Evolutionary conservation across 1,140 invertebrate species (phyloP).

Genomic region (Apolygus lucorum): DNA sequence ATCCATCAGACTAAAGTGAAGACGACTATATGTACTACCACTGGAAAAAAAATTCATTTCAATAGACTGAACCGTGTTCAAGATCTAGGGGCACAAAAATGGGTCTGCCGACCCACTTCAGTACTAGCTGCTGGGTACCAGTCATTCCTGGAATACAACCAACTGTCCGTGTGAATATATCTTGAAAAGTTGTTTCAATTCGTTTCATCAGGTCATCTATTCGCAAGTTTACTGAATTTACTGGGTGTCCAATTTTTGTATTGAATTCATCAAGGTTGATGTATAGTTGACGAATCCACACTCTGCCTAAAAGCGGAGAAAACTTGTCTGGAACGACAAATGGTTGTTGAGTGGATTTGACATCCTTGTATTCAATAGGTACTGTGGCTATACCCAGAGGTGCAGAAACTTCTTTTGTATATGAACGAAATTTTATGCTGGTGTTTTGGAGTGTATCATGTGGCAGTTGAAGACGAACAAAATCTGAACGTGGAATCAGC

Average conservation of each 20-base stretch:
- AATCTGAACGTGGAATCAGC: neutral
- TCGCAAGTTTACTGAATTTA: neutral
- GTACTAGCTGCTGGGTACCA: too few species aligned
- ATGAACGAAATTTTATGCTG: neutral
- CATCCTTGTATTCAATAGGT: neutral
- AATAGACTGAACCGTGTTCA: too few species aligned
- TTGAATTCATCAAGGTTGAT: neutral
- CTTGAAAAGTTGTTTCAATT: neutral
- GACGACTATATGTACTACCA: too few species aligned
- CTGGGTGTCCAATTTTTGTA: neutral
- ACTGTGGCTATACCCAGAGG: neutral
- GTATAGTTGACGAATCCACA: neutral
- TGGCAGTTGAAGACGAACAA: neutral
- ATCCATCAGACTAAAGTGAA: too few species aligned
- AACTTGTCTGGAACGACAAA: neutral
- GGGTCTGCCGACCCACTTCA: too few species aligned
- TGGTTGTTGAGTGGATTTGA: neutral
- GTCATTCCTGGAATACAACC: neutral
- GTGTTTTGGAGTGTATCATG: neutral
- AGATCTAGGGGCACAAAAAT: too few species aligned
- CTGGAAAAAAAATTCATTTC: too few species aligned
- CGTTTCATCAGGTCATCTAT: neutral
- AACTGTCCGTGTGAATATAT: neutral
- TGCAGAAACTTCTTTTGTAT: neutral
- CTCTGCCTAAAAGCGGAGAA: neutral